These are phyloP conservation scores for Nesometra sesokonis DNA, from an alignment of 35 echinoderm and acorn worm genomes.

Conservation along the genomic window DNA sequence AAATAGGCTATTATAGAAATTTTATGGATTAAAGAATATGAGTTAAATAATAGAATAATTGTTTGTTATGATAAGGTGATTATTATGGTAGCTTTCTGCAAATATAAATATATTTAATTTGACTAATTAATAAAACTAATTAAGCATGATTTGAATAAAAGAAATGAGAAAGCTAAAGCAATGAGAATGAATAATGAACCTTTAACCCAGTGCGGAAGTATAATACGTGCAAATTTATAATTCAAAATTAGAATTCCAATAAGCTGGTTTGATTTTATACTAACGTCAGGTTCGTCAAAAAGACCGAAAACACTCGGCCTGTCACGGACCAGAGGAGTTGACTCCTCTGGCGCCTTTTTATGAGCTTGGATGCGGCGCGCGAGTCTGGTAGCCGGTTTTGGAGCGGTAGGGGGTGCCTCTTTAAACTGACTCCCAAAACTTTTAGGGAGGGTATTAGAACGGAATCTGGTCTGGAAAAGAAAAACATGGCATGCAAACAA, in stretches of 20 bases:
- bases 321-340: not conserved
- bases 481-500: not conserved
- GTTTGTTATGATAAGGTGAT: too few species aligned
- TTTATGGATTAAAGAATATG: too few species aligned
- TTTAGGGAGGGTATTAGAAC: not conserved
- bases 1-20: too few species aligned
- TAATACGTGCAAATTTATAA: not conserved
- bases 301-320: not conserved
- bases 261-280: not conserved
- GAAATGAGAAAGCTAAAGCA: too few species aligned
- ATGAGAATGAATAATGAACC: too few species aligned
- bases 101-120: too few species aligned
- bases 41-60: too few species aligned
- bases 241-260: not conserved
- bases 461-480: not conserved
- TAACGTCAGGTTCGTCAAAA: not conserved
- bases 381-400: not conserved
- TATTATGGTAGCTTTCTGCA: too few species aligned
- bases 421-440: not conserved
- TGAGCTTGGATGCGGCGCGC: not conserved
- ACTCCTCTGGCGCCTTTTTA: not conserved
- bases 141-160: too few species aligned
- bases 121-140: too few species aligned
- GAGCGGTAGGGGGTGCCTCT: not conserved
- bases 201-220: too few species aligned